Evolutionary conservation across 2,797 vertebrate genomes (phyloP).

Genomic region (Phataginus tetradactyla): DNA sequence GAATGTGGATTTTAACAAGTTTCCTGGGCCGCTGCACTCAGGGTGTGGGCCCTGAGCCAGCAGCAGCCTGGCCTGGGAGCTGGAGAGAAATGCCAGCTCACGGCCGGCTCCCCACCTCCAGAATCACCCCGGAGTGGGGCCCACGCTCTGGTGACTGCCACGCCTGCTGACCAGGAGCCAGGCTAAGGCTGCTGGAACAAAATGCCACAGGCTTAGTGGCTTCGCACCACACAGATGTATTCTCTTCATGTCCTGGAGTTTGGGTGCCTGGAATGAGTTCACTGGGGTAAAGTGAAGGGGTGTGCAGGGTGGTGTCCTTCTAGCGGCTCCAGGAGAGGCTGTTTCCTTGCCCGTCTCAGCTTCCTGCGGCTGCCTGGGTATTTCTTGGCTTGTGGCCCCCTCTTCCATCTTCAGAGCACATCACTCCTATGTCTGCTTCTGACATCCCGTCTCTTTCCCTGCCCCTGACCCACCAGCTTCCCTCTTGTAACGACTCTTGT

Average conservation of each 20-base stretch:
- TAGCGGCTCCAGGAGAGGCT: neutral
- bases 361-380: neutral
- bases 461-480: neutral
- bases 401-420: neutral
- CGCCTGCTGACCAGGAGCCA: neutral
- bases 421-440: neutral
- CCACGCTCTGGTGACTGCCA: neutral
- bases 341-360: neutral
- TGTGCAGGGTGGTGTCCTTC: neutral
- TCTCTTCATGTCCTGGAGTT: neutral
- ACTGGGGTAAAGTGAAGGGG: neutral
- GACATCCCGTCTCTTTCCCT: neutral
- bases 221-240: neutral
- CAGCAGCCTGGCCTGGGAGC: neutral
- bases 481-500: neutral
- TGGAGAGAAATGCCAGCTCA: neutral
- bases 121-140: neutral
- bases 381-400: neutral
- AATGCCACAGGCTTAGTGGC: neutral
- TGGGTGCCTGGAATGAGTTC: neutral
- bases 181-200: neutral
- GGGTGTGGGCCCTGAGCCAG: neutral
- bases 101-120: neutral
- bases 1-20: neutral
- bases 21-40: neutral